Evolutionary conservation across 2,797 vertebrate genomes (phyloP), one percentile per base, ranked within the genome.

Genomic region (Setipinna tenuifilis): DNA sequence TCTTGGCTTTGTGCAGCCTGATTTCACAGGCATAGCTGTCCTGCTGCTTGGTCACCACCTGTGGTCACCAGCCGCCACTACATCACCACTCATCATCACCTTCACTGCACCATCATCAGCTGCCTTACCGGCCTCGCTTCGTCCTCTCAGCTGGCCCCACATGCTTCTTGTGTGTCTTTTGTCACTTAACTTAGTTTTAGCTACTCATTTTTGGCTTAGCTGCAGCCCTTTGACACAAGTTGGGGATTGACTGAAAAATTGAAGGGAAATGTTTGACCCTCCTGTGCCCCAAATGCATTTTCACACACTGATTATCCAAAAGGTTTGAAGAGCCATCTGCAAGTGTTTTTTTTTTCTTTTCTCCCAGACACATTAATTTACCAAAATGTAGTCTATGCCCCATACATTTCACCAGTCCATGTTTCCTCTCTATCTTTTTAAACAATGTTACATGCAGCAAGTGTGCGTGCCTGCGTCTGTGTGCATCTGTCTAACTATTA

Each of bases 401-500:
- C 65, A 31, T 10, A 31, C 4, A 12, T 71, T 31, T 16, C 28
- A 16, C 12, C 65, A 71, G 25, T 31, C 65, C 25, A 31, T 31
- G 28, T 71, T 71, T 35, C 12, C 25, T 71, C 65, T 71, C 25
- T 71, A 11, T 14, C 5, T 14, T 6, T 5, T 71, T 31, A 54
- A 54, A 54, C 10, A 54, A n/a, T 61, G 58, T 61, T 54, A 41
- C 50, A 54, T 54, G 28, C 17, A 25, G 28, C 10, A 25, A 2
- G 31, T 65, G 58, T 19, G 31, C 68, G 41, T 82, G 46, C 87
- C 4, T 82, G 61, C 82, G 31, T 84, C 57, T 54, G 75, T 54
- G 23, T 68, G 50, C 81, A 16, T 84, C 82, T 62, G 50, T 78
- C 28, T 71, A 54, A 50, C 59, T 83, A 31, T 71, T 17, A 62